Evolutionary conservation across 1,140 invertebrate species (phyloP).

Genomic region (Palaemon carinicauda): DNA sequence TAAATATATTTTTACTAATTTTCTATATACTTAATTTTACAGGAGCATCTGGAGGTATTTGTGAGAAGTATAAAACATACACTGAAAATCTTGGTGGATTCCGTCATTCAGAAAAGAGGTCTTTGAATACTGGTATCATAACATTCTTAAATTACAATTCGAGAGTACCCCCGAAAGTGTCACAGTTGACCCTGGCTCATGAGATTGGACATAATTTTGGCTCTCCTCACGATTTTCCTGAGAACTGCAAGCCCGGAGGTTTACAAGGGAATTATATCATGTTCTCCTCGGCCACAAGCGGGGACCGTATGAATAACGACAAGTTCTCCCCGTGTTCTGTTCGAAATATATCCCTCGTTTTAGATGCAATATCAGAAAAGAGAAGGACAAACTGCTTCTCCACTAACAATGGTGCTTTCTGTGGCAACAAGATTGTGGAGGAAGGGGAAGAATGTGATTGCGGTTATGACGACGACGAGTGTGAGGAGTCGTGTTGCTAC

Average conservation of each 20-base stretch:
- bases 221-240: slow-evolving; percentile 94
- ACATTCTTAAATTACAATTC: slow-evolving; percentile 99
- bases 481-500: slow-evolving; percentile 93
- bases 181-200: slow-evolving; percentile 96
- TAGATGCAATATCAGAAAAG: slow-evolving; percentile 88
- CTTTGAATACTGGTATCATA: slow-evolving; percentile 98
- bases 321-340: slow-evolving; percentile 93
- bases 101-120: slow-evolving; percentile 91
- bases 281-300: slow-evolving; percentile 95
- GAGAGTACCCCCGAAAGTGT: slow-evolving; percentile 94
- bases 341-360: slow-evolving; percentile 92
- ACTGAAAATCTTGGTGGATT: slow-evolving; percentile 92
- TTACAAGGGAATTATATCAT: slow-evolving; percentile 90
- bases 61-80: slow-evolving; percentile 97
- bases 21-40: no score
- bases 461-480: slow-evolving; percentile 93
- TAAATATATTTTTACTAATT: slow-evolving; percentile 10
- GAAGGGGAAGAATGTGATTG: slow-evolving; percentile 98
- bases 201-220: slow-evolving; percentile 99
- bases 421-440: slow-evolving; percentile 99
- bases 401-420: slow-evolving; percentile 88
- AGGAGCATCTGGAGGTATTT: slow-evolving; percentile 97
- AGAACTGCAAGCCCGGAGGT: slow-evolving; percentile 90
- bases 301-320: slow-evolving; percentile 92
- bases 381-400: slow-evolving; percentile 96